Conservation (phyloP, 2,888 invertebrate species). For the Cephus pulcher region DNA sequence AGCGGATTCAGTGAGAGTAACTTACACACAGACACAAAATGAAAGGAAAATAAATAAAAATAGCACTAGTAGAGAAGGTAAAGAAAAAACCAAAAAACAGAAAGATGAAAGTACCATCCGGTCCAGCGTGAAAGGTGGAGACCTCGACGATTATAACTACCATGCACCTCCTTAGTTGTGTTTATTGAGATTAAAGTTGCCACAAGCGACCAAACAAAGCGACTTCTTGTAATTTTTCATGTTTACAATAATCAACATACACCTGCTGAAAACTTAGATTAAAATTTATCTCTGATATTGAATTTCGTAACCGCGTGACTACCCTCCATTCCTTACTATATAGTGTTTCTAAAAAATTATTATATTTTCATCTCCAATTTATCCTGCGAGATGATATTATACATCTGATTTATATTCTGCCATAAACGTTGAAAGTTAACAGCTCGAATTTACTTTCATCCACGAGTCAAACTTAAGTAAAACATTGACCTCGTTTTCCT, state of each 20-base stretch:
- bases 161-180: conserved; percentile 15
- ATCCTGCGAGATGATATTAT: background rate
- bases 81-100: conserved; percentile 20
- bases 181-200: conserved; percentile 9
- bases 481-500: background rate
- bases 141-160: conserved; percentile 21
- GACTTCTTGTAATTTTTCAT: background rate
- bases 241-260: background rate
- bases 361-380: background rate
- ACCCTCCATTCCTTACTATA: background rate
- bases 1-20: conserved; percentile 17
- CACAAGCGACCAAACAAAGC: background rate
- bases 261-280: background rate
- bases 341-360: background rate
- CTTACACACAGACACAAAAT: conserved; percentile 8
- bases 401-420: background rate
- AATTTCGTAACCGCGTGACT: background rate
- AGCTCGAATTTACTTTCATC: background rate
- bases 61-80: conserved; percentile 9
- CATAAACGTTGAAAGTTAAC: background rate
- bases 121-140: conserved; percentile 47
- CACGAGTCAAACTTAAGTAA: background rate
- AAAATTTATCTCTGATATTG: background rate
- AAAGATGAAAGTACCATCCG: conserved; percentile 22
- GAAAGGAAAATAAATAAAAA: conserved; percentile 25